Base-by-base conservation (phyloP, 2,113 vertebrate genomes). In the Oryctolagus cuniculus region DNA sequence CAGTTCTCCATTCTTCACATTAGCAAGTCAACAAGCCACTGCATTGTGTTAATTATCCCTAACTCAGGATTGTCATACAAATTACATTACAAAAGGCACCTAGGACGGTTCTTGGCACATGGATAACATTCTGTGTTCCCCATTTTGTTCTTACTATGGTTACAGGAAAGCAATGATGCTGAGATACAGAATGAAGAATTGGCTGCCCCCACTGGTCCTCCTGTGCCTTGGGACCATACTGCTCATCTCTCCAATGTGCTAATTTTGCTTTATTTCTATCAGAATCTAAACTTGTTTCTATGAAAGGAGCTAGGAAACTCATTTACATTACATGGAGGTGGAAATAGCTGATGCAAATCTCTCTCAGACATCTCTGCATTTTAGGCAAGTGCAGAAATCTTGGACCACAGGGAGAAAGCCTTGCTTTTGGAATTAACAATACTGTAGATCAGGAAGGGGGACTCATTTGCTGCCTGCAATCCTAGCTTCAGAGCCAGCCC, bases 191-290 rank as follows among this genome's bases (percentile, higher is more conserved):
- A 89, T 25, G 10, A 90, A 89, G 34, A 27, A 27, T 44, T 61
- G 77, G 67, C 24, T 92, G 15, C 72, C 34, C 3, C 70, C 16
- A 49, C 70, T 73, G 10, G 27, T 80, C 51, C 9, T 58, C 74
- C 73, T 53, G 24, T 80, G 51, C 19, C 17, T 86, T 90, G 44
- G 5, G 29, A 25, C 10, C 38, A 79, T 10, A 3, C 27, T 91
- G 8, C 25, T 93, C 79, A 88, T 70, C 10, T 67, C 69, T 89
- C 66, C 74, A 87, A 0, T 61, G 51, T 67, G 70, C 58, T 91
- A 70, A 89, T 87, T 91, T 79, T 80, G 53, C n/a, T 89, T 90
- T 83, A 92, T 7, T 15, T 91, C 79, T 83, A 55, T 87, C 38
- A 72, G 74, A 96, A 66, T 79, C 11, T 86, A 34, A 96, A 70